Evolutionary conservation across 2,797 vertebrate genomes (phyloP), one percentile per base, ranked within the genome.

Genomic region (Sparus aurata): DNA sequence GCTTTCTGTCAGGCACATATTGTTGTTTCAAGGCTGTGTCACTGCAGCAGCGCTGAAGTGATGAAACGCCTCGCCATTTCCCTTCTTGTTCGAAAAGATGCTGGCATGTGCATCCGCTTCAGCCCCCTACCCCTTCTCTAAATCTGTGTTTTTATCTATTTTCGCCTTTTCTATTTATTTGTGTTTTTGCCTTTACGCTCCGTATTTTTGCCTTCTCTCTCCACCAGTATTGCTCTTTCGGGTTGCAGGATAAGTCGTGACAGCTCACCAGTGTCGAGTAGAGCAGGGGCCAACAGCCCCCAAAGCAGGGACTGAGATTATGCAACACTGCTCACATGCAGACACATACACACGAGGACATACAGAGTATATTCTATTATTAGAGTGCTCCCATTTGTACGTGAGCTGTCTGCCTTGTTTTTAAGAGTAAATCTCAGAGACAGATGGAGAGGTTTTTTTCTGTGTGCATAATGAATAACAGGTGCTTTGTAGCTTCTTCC

Each of bases 181-280:
- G 16, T 79, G n/a, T 46, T 38, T 78, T 69, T 84, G 34, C 64
- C 61, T 74, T 73, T 61, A 47, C 18, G 27, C 65, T 78, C 69
- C 81, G 30, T 50, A 25, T 57, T 64, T 84, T 77, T 41, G 17
- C 46, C 38, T 38, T 11, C 53, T 66, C 49, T 75, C 30, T 86
- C 46, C 49, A 69, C 11, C 30, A 47, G 34, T 82, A 23, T 67
- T 23, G 54, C 59, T 65, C 59, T 81, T 52, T 60, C 46, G 64
- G 63, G 8, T 69, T 79, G 66, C 67, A 74, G 71, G 68, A 89
- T 82, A 87, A 88, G 87, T 92, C 82, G 82, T 92, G 91, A 92
- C 83, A 83, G 85, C 85, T 86, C 81, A 82, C 79, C 82, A 83
- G 84, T 74, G 75, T 83, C 82, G 61, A 84, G 84, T 50, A 66